These are phyloP conservation scores for Volucella zonaria DNA, from an alignment of 2,888 invertebrate genomes.

Conservation along the genomic window DNA sequence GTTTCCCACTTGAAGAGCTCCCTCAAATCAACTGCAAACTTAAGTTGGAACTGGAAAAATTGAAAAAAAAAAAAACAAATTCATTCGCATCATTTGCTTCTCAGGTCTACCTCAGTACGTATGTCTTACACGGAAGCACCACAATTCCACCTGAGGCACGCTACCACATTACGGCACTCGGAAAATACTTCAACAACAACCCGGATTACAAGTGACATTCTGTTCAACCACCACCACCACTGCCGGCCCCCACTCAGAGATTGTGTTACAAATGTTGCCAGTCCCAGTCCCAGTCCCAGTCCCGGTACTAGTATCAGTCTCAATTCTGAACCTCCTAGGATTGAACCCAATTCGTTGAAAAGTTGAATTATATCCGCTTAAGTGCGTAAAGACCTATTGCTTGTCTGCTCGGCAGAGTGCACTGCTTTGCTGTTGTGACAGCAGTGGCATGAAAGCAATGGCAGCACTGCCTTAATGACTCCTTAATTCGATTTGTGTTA, in stretches of 20 bases:
- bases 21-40: too few species aligned
- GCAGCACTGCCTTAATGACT: slow-evolving; percentile 74
- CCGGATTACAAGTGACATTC: slow-evolving; percentile 58
- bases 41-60: background rate
- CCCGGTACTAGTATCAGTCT: slow-evolving; percentile 39
- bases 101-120: slow-evolving; percentile 30
- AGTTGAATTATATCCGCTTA: slow-evolving; percentile 74
- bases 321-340: slow-evolving; percentile 65
- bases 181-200: slow-evolving; percentile 37
- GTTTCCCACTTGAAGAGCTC: too few species aligned
- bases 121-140: slow-evolving; percentile 50
- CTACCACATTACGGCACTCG: background rate
- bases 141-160: slow-evolving; percentile 51
- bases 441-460: slow-evolving; percentile 14
- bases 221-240: slow-evolving; percentile 8
- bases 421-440: slow-evolving; percentile 28
- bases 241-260: slow-evolving; percentile 24
- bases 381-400: slow-evolving; percentile 74
- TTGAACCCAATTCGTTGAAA: slow-evolving; percentile 73
- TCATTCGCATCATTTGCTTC: slow-evolving; percentile 57
- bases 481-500: slow-evolving; percentile 76
- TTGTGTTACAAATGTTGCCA: slow-evolving; percentile 33
- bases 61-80: slow-evolving; percentile 16
- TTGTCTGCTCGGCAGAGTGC: slow-evolving; percentile 33
- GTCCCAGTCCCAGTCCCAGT: background rate